Percentiles rank a stretch among this genome's conserved stretches.
Conservation (phyloP, 2,888 invertebrate species). For the Trichogramma evanescens region DNA sequence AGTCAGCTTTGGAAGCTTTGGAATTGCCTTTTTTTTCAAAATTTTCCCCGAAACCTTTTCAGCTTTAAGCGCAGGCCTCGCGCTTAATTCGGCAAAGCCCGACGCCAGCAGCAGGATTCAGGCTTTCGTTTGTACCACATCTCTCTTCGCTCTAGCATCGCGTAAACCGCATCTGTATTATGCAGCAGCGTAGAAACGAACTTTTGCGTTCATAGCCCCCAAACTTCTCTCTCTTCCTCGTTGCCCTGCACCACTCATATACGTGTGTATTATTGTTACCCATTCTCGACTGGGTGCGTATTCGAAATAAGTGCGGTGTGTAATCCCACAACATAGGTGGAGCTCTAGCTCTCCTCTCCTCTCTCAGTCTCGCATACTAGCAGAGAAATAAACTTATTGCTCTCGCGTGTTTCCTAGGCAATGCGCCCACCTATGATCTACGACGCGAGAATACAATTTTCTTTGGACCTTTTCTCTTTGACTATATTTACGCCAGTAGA, state of each 20-base stretch:
- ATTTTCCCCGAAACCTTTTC: no score
- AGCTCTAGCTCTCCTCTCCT: conserved; percentile 8
- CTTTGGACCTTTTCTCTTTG: no score
- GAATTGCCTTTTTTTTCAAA: no score
- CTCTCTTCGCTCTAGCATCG: conserved; percentile 43
- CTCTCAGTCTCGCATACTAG: conserved; percentile 10
- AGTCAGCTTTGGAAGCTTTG: no score
- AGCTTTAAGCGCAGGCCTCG: no score
- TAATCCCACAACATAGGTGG: conserved; percentile 24
- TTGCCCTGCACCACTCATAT: neutral
- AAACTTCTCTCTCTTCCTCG: neutral
- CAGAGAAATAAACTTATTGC: conserved; percentile 16
- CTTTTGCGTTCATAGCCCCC: conserved; percentile 29
- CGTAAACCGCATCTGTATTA: conserved; percentile 42
- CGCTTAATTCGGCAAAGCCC: conserved; percentile 39
- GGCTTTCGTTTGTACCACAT: conserved; percentile 36
- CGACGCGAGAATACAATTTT: neutral
- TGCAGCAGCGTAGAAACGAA: conserved; percentile 47
- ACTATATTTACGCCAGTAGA: no score
- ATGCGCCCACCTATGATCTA: conserved; percentile 11
- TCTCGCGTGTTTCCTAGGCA: neutral
- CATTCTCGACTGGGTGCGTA: conserved; percentile 6
- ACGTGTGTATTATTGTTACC: neutral
- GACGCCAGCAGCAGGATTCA: conserved; percentile 19
- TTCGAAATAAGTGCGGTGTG: conserved; percentile 33